Conservation (phyloP, 2,888 invertebrate genomes). For the Anticlea derivata region DNA sequence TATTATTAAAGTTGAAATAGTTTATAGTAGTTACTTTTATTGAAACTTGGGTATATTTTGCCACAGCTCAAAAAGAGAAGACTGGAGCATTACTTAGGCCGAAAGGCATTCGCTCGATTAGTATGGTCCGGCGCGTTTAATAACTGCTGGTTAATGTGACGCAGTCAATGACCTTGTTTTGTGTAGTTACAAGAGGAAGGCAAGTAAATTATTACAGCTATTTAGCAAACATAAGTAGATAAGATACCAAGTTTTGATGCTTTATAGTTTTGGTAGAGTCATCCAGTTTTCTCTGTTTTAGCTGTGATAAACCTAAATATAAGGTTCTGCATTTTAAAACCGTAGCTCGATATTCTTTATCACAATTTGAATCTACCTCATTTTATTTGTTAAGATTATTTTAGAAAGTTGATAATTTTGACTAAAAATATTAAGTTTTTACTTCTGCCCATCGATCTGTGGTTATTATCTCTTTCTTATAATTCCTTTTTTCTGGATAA, state of each 20-base stretch:
- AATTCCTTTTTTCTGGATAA: slow-evolving; percentile 11
- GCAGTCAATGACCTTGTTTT: not conserved
- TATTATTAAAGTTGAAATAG: slow-evolving; percentile 60
- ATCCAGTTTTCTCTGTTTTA: slow-evolving; percentile 21
- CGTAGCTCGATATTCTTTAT: slow-evolving; percentile 70
- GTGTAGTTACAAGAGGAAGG: not conserved
- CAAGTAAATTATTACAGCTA: not conserved
- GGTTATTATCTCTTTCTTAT: slow-evolving; percentile 25
- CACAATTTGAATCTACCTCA: slow-evolving; percentile 82
- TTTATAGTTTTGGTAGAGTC: not conserved
- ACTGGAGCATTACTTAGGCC: slow-evolving; percentile 24
- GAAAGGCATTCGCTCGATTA: slow-evolving; percentile 17
- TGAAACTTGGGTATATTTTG: slow-evolving; percentile 24
- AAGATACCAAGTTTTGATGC: not conserved
- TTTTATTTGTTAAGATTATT: slow-evolving; percentile 75
- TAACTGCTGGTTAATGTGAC: not conserved
- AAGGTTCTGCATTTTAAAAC: slow-evolving; percentile 16
- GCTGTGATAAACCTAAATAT: slow-evolving; percentile 7
- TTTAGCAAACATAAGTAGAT: not conserved
- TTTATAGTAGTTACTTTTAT: slow-evolving; percentile 38
- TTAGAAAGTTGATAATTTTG: slow-evolving; percentile 66
- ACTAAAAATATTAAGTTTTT: slow-evolving; percentile 35
- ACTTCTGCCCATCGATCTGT: slow-evolving; percentile 39
- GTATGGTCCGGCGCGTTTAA: not conserved
- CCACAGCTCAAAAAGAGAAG: slow-evolving; percentile 26